These are phyloP conservation scores for Zaprionus capensis DNA, from an alignment of 1,140 invertebrate genomes.

Conservation along the genomic window DNA sequence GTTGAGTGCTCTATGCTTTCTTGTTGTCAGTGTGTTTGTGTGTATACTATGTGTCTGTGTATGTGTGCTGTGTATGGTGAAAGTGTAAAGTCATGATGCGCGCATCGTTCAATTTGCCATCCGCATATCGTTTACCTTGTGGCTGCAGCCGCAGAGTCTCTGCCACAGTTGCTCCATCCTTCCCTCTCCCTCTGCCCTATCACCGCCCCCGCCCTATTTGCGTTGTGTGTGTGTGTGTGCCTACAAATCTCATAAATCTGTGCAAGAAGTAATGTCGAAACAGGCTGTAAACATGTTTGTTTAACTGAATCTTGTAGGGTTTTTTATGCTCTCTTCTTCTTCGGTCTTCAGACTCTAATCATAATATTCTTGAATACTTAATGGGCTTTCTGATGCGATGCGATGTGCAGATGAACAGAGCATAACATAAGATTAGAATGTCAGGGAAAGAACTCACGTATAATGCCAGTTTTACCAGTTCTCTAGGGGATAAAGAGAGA, in stretches of 20 bases:
- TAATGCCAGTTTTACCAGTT: constrained; percentile 20
- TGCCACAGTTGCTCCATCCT: background rate
- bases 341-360: constrained; percentile 4
- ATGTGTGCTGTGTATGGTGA: constrained; percentile 49
- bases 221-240: background rate
- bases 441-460: background rate
- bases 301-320: constrained; percentile 51
- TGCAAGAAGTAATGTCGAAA: constrained; percentile 42
- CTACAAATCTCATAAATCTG: constrained; percentile 54
- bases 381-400: constrained; percentile 23
- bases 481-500: background rate
- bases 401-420: background rate
- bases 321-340: background rate
- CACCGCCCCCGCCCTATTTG: background rate
- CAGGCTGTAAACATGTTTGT: constrained; percentile 68
- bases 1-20: constrained; percentile 22
- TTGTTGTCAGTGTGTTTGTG: constrained; percentile 3
- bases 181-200: background rate
- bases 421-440: constrained; percentile 37
- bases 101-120: constrained; percentile 50
- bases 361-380: constrained; percentile 38
- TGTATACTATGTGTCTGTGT: constrained; percentile 28
- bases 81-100: constrained; percentile 76
- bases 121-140: constrained; percentile 58
- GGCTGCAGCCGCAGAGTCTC: constrained; percentile 25